Base-by-base conservation (phyloP, 2,113 vertebrate genomes). In the Myrmophylax atrothorax region DNA sequence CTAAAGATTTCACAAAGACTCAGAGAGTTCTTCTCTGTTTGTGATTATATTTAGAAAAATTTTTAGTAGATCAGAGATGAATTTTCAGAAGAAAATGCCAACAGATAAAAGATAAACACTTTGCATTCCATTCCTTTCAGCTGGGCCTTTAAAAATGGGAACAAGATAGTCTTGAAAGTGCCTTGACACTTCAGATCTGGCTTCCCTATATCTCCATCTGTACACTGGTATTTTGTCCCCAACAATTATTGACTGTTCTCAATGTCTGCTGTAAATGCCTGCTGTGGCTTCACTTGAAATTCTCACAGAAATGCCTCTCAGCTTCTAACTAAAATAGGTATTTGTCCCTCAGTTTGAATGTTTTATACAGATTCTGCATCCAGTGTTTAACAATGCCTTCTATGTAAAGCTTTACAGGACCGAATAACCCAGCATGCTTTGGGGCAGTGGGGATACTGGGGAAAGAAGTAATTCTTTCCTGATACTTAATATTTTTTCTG, bases 71-170 rank as follows among this genome's bases (percentile, higher is more conserved):
- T 47, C 29, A 55, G 59, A 74, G 38, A 23, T 84, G 55, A 63
- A 50, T 88, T 93, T 94, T 80, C 68, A 69, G 70, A 83, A 56
- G 58, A 91, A 81, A 73, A 85, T 88, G 70, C 47, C 68, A 63
- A 37, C 35, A 91, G 91, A 94, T 75, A 89, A 88, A 83, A 94
- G 88, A 92, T 68, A 84, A 86, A 78, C 47, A 59, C 56, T 78
- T 94, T 55, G 14, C 84, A 82, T 86, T 96, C 74, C 88, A 74
- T 95, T 93, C 88, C 81, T 69, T 92, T 90, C 86, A 84, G 62
- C 52, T 91, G 63, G 84, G 63, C 92, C 38, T 92, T 95, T 77
- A 93, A 87, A 92, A 90, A 94, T 93, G 84, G 84, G 93, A 97
- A 95, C 93, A 76, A 85, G 88, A 96, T 91, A 86, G 84, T 92